Conservation (phyloP, 2,888 invertebrate species). For the Resseliella maxima region DNA sequence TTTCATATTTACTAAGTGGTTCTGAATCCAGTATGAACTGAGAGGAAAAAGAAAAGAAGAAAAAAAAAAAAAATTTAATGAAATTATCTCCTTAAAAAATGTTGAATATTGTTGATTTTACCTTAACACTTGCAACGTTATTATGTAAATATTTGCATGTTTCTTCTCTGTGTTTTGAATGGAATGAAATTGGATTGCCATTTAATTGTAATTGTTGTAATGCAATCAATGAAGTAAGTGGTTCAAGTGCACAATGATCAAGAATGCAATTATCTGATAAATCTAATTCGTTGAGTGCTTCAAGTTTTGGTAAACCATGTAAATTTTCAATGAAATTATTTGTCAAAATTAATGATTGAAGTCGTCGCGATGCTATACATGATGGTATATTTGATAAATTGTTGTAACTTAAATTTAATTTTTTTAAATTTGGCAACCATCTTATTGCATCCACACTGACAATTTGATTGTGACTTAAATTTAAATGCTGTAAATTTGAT, state of each 20-base stretch:
- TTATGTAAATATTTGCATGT: constrained; percentile 71
- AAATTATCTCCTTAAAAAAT: neutral
- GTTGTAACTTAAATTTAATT: constrained; percentile 75
- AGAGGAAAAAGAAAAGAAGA: constrained; percentile 58
- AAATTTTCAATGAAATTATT: constrained; percentile 76
- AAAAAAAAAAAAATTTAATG: neutral
- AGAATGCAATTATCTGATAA: constrained; percentile 74
- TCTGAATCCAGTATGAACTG: constrained; percentile 72
- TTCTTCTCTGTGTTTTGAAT: constrained; percentile 71
- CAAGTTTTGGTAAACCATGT: constrained; percentile 69
- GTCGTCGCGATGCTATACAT: constrained; percentile 69
- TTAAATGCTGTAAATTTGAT: constrained; percentile 73
- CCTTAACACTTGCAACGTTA: constrained; percentile 69
- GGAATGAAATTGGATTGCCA: constrained; percentile 74
- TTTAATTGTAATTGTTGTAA: constrained; percentile 71
- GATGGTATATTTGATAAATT: constrained; percentile 71
- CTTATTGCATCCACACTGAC: constrained; percentile 70
- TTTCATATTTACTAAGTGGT: constrained; percentile 70
- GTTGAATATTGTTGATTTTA: constrained; percentile 59
- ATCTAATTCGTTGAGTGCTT: constrained; percentile 72
- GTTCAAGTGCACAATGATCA: constrained; percentile 71
- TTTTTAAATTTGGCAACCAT: constrained; percentile 73
- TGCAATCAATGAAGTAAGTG: constrained; percentile 70
- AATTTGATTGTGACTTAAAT: constrained; percentile 75
- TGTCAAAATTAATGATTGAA: constrained; percentile 72